These are phyloP conservation scores for Cephus runcator DNA, from an alignment of 2,888 invertebrate species.

Conservation along the genomic window DNA sequence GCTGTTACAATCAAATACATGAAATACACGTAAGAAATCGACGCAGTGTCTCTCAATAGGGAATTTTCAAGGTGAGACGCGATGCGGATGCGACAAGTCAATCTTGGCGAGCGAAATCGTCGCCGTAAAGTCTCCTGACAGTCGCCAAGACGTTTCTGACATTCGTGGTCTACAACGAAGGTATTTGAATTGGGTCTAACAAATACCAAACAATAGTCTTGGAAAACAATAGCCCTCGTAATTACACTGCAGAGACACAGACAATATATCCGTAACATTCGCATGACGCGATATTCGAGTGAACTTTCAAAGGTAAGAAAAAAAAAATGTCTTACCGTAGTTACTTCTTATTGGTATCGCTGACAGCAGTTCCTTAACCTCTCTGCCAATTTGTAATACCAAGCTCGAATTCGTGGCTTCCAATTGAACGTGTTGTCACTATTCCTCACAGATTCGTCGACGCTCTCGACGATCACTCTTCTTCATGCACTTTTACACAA, in stretches of 20 bases:
- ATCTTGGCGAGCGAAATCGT: constrained; percentile 2
- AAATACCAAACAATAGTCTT: background rate
- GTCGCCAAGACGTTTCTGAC: background rate
- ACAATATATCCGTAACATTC: background rate
- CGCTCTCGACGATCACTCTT: background rate
- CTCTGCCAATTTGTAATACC: background rate
- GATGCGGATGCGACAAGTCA: constrained; percentile 8
- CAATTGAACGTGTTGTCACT: background rate
- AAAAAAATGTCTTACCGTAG: background rate
- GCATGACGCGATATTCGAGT: background rate
- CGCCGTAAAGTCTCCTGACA: background rate
- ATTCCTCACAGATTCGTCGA: background rate
- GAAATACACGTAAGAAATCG: background rate
- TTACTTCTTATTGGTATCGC: background rate
- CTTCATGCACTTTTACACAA: background rate
- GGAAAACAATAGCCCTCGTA: background rate
- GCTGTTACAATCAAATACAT: background rate
- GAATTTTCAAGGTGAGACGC: constrained; percentile 12
- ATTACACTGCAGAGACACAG: background rate
- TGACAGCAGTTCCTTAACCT: background rate
- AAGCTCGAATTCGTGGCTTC: background rate
- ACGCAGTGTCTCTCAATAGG: background rate
- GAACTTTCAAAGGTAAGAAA: background rate
- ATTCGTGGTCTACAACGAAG: background rate
- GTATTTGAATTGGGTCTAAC: background rate